Evolutionary conservation across 2,888 invertebrate species (phyloP).

Genomic region (Rhagium mordax): DNA sequence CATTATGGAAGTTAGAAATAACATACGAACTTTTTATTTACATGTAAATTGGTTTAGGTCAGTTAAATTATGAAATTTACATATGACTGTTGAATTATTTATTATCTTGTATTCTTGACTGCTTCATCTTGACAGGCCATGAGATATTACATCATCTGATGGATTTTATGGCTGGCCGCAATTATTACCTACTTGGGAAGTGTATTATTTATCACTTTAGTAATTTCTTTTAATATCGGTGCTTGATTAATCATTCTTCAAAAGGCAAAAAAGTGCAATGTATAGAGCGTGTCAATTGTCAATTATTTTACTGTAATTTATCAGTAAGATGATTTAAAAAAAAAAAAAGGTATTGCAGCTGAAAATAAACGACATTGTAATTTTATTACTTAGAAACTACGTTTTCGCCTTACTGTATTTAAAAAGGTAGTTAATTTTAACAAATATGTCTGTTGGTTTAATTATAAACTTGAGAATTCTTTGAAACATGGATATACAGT

Average conservation of each 20-base stretch:
- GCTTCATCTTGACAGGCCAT: constrained; percentile 40
- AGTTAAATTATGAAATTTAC: constrained; percentile 28
- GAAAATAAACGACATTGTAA: no score
- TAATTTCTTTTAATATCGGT: constrained; percentile 16
- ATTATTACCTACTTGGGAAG: constrained; percentile 23
- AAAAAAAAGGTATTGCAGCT: no score
- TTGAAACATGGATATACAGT: no score
- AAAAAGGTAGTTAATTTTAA: no score
- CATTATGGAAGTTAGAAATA: constrained; percentile 12
- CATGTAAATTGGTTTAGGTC: constrained; percentile 31
- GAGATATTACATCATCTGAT: constrained; percentile 31
- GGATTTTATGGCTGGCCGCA: constrained; percentile 22
- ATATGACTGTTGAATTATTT: constrained; percentile 45
- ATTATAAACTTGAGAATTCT: no score
- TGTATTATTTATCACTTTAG: constrained; percentile 32
- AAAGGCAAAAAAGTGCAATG: neutral
- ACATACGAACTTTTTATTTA: constrained; percentile 15
- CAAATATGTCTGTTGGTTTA: no score
- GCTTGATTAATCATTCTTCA: constrained; percentile 4
- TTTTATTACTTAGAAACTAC: no score
- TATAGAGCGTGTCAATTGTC: neutral
- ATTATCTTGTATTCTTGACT: constrained; percentile 52
- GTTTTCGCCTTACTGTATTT: no score
- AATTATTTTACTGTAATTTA: no score
- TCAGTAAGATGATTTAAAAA: no score